Conservation (phyloP, 2,888 invertebrate genomes). For the Eretmocerus hayati region DNA sequence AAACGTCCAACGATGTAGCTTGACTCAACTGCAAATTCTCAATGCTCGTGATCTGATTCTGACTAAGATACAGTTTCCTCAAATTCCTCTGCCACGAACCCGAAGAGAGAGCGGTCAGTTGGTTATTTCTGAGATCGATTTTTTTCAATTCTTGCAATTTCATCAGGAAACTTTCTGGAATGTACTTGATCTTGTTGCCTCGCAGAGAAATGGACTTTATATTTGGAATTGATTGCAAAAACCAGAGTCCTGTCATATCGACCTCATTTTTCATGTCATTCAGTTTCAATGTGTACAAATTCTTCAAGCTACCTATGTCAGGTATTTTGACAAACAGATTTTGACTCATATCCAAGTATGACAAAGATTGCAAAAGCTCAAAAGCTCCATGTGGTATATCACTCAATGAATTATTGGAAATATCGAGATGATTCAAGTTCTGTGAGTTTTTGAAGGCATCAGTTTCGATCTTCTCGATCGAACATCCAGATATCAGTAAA, state of each 20-base stretch:
- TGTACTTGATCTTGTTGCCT: constrained; percentile 4
- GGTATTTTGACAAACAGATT: constrained; percentile 8
- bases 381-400: constrained; percentile 10
- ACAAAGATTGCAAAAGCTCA: not conserved
- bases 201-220: constrained; percentile 9
- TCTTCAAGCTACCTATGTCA: constrained; percentile 4
- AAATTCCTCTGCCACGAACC: constrained; percentile 5
- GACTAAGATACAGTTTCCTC: constrained; percentile 6
- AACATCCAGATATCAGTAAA: constrained; percentile 7
- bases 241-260: not conserved
- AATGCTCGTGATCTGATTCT: constrained; percentile 9
- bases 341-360: constrained; percentile 1
- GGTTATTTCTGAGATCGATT: constrained; percentile 13
- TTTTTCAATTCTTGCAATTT: constrained; percentile 7
- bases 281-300: constrained; percentile 6
- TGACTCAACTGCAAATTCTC: constrained; percentile 6
- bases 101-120: constrained; percentile 4
- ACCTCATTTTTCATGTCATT: constrained; percentile 3
- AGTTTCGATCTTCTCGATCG: constrained; percentile 1
- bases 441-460: constrained; percentile 11
- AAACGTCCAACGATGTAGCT: not conserved
- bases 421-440: constrained; percentile 13
- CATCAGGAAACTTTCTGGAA: constrained; percentile 6
- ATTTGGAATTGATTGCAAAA: not conserved
- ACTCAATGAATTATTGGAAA: constrained; percentile 17